These are phyloP conservation scores for Morone chrysops DNA, from an alignment of 2,113 vertebrate species.

Conservation along the genomic window DNA sequence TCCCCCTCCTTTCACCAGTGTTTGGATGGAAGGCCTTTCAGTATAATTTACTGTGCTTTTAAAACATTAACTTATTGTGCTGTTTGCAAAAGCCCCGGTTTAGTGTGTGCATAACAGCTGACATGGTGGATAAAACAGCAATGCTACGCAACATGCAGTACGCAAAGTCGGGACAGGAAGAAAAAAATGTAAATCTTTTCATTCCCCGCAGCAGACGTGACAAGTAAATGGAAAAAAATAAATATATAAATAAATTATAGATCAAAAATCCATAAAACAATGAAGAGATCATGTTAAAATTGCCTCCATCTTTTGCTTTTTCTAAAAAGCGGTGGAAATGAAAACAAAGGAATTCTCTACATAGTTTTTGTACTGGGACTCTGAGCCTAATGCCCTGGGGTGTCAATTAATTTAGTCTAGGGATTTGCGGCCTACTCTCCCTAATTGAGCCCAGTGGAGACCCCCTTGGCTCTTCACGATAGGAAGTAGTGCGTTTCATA, in stretches of 20 bases:
- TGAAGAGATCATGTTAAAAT: slow-evolving; percentile 72
- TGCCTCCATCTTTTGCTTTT: slow-evolving; percentile 67
- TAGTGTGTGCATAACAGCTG: slow-evolving; percentile 69
- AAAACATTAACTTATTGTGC: slow-evolving; percentile 83
- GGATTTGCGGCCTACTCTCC: slow-evolving; percentile 86
- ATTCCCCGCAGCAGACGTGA: slow-evolving; percentile 52
- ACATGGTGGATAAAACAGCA: slow-evolving; percentile 64
- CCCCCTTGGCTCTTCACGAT: slow-evolving; percentile 81
- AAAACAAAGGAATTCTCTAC: slow-evolving; percentile 83
- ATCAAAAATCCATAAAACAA: slow-evolving; percentile 80
- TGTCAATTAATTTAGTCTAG: slow-evolving; percentile 89
- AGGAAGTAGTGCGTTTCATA: slow-evolving; percentile 84
- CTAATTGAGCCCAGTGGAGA: slow-evolving; percentile 87
- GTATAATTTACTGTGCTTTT: slow-evolving; percentile 83
- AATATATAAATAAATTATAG: slow-evolving; percentile 70
- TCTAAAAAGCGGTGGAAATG: slow-evolving; percentile 76
- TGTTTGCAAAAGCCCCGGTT: slow-evolving; percentile 75
- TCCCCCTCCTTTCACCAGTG: slow-evolving; percentile 38
- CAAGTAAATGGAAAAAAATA: slow-evolving; percentile 65
- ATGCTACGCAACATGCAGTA: slow-evolving; percentile 52
- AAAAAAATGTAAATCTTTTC: slow-evolving; percentile 31
- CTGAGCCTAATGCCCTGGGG: slow-evolving; percentile 82
- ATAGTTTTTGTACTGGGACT: slow-evolving; percentile 78
- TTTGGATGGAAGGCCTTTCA: slow-evolving; percentile 79
- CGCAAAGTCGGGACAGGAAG: slow-evolving; percentile 41